Percentiles rank a stretch among this genome's conserved stretches.
phyloP scores from a whole-genome alignment of 92 coral and sea anemone genomes.

The Zoanthus solanderi region DNA sequence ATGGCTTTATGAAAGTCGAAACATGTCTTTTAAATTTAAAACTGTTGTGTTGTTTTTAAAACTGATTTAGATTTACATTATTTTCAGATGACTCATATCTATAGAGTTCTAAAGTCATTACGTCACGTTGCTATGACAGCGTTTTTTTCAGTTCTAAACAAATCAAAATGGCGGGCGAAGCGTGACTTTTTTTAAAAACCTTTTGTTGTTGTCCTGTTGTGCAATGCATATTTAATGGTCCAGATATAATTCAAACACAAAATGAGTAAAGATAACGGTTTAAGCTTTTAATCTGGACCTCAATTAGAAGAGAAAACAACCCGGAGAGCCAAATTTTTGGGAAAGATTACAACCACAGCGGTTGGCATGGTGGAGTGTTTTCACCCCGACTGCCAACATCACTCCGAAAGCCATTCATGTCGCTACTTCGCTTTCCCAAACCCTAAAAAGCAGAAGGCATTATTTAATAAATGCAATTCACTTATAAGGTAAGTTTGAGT shows the following conservation, averaged over 20 bases:
- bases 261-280: constrained; percentile 25
- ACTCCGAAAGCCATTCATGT: too few species aligned
- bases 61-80: too few species aligned
- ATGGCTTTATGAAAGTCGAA: too few species aligned
- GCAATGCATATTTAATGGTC: constrained; percentile 31
- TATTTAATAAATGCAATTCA: neutral
- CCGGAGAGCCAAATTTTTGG: constrained; percentile 30
- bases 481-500: constrained; percentile 58
- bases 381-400: too few species aligned
- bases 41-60: too few species aligned
- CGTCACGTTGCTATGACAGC: too few species aligned
- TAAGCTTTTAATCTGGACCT: constrained; percentile 43
- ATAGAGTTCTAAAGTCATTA: constrained; percentile 39
- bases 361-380: too few species aligned
- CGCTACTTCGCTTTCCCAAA: too few species aligned
- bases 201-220: neutral
- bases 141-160: too few species aligned
- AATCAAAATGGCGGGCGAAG: constrained; percentile 46
- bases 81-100: too few species aligned
- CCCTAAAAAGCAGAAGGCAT: constrained; percentile 30
- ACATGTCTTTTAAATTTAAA: too few species aligned
- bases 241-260: constrained; percentile 7
- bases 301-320: constrained; percentile 46
- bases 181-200: constrained; percentile 37
- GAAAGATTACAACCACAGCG: neutral